Conservation (phyloP, 2,113 vertebrate species). For the Myanophis thanlyinensis region DNA sequence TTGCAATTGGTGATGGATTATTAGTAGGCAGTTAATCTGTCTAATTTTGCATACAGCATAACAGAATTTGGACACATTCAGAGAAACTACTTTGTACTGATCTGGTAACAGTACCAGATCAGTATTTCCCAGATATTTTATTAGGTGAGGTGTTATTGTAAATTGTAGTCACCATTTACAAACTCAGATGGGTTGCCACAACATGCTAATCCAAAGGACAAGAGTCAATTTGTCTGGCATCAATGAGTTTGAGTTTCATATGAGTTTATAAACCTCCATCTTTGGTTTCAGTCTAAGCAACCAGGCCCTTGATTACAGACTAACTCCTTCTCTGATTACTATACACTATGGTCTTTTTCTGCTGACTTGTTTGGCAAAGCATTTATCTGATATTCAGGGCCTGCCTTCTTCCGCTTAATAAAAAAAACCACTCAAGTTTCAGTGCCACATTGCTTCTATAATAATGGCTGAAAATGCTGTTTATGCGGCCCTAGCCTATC, state of each 20-base stretch:
- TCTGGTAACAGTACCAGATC: neutral
- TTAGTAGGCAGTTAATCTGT: neutral
- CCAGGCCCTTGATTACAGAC: neutral
- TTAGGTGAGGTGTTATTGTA: neutral
- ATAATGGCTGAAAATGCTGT: neutral
- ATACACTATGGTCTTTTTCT: neutral
- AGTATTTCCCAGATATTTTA: neutral
- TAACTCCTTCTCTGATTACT: neutral
- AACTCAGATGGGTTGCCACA: neutral
- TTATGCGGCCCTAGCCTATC: neutral
- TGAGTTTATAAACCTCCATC: neutral
- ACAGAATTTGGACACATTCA: neutral
- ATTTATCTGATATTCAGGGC: neutral
- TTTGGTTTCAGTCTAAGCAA: neutral
- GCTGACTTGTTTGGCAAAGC: neutral
- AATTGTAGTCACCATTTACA: neutral
- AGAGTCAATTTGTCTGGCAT: neutral
- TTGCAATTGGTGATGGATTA: neutral
- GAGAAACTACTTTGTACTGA: neutral
- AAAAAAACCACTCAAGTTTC: neutral
- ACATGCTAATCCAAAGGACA: neutral
- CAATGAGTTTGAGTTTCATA: neutral
- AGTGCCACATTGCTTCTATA: neutral
- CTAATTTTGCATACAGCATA: neutral
- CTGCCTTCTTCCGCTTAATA: neutral